Evolutionary conservation across 2,113 vertebrate species (phyloP).

Genomic region (Dipodomys stephensi): DNA sequence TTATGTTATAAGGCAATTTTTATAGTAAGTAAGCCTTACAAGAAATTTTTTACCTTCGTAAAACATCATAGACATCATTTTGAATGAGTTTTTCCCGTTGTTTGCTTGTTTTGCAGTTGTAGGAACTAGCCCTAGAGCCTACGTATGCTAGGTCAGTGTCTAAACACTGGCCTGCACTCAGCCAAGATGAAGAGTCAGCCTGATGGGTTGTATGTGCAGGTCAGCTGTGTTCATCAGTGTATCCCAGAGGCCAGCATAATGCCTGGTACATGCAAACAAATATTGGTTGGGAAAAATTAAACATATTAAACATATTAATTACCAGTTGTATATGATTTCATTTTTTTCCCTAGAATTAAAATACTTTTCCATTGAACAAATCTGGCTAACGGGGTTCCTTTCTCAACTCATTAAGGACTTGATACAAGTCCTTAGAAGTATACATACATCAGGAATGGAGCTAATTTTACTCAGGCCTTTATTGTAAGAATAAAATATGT

Average conservation of each 20-base stretch:
- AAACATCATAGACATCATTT: background rate
- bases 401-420: background rate
- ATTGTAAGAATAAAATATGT: background rate
- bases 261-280: background rate
- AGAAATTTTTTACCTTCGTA: background rate
- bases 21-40: background rate
- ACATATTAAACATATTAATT: background rate
- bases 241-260: background rate
- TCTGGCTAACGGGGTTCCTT: background rate
- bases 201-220: no score
- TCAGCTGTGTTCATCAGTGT: background rate
- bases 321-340: slow-evolving; percentile 21
- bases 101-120: background rate
- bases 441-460: background rate
- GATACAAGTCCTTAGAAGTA: background rate
- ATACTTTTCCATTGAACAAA: background rate
- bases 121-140: no score
- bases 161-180: no score
- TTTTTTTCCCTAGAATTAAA: background rate
- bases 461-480: background rate
- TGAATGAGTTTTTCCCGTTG: no score
- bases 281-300: background rate
- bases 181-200: background rate
- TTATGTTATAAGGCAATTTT: background rate
- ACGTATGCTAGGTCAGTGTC: no score